phyloP scores from a whole-genome alignment of 1,140 invertebrate genomes.

The Ceratoteleas bidentatus region DNA sequence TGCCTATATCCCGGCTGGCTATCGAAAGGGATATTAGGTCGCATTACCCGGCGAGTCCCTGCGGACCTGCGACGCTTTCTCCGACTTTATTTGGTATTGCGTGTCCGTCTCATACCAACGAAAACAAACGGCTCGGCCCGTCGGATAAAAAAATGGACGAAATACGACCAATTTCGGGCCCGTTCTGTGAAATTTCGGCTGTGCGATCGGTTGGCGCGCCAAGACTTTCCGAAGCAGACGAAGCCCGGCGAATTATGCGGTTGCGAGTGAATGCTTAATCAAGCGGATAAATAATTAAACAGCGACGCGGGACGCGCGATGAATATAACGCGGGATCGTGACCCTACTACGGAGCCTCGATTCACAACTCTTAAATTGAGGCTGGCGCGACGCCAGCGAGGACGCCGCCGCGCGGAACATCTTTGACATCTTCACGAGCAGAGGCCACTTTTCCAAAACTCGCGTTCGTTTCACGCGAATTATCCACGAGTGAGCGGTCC shows the following conservation, averaged over 20 bases:
- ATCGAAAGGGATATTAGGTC: no score
- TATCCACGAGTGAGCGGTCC: constrained; percentile 6
- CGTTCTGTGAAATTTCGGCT: constrained; percentile 6
- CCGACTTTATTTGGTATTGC: no score
- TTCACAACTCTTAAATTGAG: constrained; percentile 60
- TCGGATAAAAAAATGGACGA: constrained; percentile 54
- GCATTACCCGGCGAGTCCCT: no score
- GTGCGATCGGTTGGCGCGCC: constrained; percentile 20
- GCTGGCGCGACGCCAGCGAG: constrained; percentile 37
- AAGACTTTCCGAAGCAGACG: constrained; percentile 42
- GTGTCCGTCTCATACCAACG: no score
- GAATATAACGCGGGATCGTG: constrained; percentile 66
- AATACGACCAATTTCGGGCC: no score
- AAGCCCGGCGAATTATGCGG: constrained; percentile 68
- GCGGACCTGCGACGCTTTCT: no score
- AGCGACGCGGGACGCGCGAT: constrained; percentile 66
- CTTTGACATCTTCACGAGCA: constrained; percentile 44
- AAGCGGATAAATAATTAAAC: constrained; percentile 76
- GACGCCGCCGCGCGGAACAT: constrained; percentile 41
- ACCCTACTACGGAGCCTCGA: constrained; percentile 55
- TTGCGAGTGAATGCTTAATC: constrained; percentile 69
- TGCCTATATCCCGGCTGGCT: no score
- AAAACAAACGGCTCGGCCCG: no score
- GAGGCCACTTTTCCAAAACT: constrained; percentile 40
- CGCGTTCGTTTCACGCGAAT: constrained; percentile 26